These are phyloP conservation scores for Margaritifera margaritifera DNA, from an alignment of 2,888 invertebrate species.

Conservation along the genomic window DNA sequence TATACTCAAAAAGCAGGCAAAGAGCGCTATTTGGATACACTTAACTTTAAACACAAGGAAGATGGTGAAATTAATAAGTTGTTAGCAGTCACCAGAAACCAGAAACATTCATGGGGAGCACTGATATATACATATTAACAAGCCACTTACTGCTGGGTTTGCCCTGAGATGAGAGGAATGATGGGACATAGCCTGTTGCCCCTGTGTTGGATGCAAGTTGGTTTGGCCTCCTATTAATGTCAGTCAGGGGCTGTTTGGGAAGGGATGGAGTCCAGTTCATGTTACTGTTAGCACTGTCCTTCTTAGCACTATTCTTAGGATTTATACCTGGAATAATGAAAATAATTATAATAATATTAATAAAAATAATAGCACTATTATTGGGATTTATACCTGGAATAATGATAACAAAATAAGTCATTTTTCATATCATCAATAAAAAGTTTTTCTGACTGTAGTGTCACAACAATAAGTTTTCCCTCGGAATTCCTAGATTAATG, in stretches of 20 bases:
- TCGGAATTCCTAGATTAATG: too few relatives aligned
- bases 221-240: slow-evolving; percentile 27
- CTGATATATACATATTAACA: too few relatives aligned
- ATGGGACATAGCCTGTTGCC: slow-evolving; percentile 56
- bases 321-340: slow-evolving; percentile 51
- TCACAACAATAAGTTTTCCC: too few relatives aligned
- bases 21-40: too few relatives aligned
- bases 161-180: slow-evolving; percentile 49
- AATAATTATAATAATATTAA: not conserved
- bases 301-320: slow-evolving; percentile 58
- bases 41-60: too few relatives aligned
- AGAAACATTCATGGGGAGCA: not conserved
- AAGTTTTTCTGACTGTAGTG: too few relatives aligned
- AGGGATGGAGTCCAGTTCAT: slow-evolving; percentile 35
- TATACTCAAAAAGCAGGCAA: too few relatives aligned
- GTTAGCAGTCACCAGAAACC: not conserved
- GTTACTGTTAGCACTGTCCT: slow-evolving; percentile 37
- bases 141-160: slow-evolving; percentile 47
- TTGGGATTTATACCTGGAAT: slow-evolving; percentile 59
- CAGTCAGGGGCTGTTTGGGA: slow-evolving; percentile 35
- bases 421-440: not conserved
- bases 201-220: slow-evolving; percentile 25
- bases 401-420: not conserved
- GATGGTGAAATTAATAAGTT: too few relatives aligned
- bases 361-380: slow-evolving; percentile 58